phyloP scores from a whole-genome alignment of 2,888 invertebrate species.

The Caenorhabditis macrosperma region DNA sequence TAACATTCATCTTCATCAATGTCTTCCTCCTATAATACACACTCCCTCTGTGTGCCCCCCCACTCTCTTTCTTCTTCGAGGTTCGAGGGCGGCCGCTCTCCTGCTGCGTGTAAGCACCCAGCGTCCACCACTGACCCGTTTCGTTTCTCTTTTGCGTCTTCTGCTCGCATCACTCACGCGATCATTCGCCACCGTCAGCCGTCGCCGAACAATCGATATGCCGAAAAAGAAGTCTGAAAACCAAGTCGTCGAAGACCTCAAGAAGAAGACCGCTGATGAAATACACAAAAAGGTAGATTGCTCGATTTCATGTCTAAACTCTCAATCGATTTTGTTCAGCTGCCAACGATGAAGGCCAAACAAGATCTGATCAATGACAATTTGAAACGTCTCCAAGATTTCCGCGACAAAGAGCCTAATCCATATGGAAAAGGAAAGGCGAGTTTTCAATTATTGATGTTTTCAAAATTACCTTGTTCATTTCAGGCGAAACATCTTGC shows the following conservation, averaged over 20 bases:
- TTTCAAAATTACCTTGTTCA: neutral
- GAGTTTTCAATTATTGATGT: conserved; percentile 1
- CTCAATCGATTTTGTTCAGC: conserved; percentile 23
- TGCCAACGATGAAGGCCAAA: conserved; percentile 25
- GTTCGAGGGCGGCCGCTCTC: no score
- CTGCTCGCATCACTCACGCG: conserved; percentile 18
- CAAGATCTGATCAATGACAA: conserved; percentile 70
- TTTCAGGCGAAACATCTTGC: conserved; percentile 48
- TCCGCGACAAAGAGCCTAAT: conserved; percentile 47
- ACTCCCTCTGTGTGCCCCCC: no score
- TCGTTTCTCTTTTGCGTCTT: conserved; percentile 16
- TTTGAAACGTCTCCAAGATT: conserved; percentile 58
- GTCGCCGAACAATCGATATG: conserved; percentile 25
- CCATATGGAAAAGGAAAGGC: conserved; percentile 39
- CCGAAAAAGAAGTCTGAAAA: conserved; percentile 27
- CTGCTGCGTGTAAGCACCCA: neutral
- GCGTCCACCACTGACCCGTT: conserved; percentile 5
- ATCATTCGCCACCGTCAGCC: neutral
- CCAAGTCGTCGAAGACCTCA: conserved; percentile 26
- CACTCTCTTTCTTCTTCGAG: no score
- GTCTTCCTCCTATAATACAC: no score
- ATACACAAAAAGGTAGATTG: conserved; percentile 38
- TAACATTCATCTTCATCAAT: no score
- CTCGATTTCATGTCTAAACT: neutral
- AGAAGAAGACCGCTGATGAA: conserved; percentile 30